A percentile compares a stretch with the other conserved stretches of the same genome.
phyloP scores from a whole-genome alignment of 1,140 invertebrate species.

The Galleria mellonella region DNA sequence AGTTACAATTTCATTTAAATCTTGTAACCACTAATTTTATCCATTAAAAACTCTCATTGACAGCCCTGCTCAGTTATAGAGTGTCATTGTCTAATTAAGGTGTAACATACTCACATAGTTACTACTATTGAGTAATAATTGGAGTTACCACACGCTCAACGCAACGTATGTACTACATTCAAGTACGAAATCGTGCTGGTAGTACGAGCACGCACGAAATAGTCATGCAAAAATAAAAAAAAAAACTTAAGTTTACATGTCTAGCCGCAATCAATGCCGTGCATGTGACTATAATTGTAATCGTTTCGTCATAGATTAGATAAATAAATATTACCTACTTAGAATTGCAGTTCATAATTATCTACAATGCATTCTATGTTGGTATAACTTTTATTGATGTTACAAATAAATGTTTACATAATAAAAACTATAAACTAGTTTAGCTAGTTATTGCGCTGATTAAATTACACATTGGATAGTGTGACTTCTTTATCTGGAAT shows the following conservation, averaged over 20 bases:
- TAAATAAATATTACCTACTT: constrained; percentile 20
- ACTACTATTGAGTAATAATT: constrained; percentile 29
- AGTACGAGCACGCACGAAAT: constrained; percentile 12
- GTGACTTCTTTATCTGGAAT: too few relatives aligned
- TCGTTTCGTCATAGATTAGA: constrained; percentile 25
- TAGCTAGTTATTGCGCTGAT: too few relatives aligned
- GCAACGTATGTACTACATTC: constrained; percentile 18
- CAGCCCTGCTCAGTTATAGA: neutral
- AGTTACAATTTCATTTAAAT: too few relatives aligned
- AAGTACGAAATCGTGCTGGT: constrained; percentile 22
- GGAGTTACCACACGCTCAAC: constrained; percentile 18
- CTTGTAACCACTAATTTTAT: too few relatives aligned
- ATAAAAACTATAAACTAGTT: too few relatives aligned
- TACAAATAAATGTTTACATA: too few relatives aligned
- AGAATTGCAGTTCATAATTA: too few relatives aligned
- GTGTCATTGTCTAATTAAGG: constrained; percentile 19
- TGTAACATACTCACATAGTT: constrained; percentile 17
- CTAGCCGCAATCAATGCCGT: constrained; percentile 17
- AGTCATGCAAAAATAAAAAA: constrained; percentile 7
- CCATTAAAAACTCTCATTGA: too few relatives aligned
- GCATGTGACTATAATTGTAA: constrained; percentile 14
- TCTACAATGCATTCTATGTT: too few relatives aligned
- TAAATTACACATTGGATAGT: too few relatives aligned
- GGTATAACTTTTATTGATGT: too few relatives aligned
- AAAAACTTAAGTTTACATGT: constrained; percentile 20